Conservation (phyloP, 2,797 vertebrate genomes). For the Acanthurus leucopareius region DNA sequence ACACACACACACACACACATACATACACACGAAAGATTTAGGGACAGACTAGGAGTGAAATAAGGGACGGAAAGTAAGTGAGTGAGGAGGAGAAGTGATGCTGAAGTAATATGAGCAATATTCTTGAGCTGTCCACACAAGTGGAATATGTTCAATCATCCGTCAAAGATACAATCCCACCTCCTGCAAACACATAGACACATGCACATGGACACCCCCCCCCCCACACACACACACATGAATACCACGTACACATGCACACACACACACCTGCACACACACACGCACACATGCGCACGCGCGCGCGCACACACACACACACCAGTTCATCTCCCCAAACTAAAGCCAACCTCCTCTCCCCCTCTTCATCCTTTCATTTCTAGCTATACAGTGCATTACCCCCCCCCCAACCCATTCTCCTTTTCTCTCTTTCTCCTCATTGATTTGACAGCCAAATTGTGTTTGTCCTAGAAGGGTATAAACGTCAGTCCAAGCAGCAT, state of each 20-base stretch:
- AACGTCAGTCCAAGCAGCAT: conserved; percentile 78
- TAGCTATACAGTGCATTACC: conserved; percentile 67
- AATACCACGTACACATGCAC: too few species aligned
- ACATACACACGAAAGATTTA: conserved; percentile 35
- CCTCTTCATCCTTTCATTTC: conserved; percentile 61
- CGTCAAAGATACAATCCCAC: conserved; percentile 66
- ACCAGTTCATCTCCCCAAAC: conserved; percentile 21
- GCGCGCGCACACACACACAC: not conserved
- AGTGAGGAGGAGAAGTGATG: conserved; percentile 68
- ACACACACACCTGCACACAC: not conserved
- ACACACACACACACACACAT: conserved; percentile 36
- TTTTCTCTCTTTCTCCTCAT: conserved; percentile 74
- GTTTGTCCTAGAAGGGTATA: conserved; percentile 84
- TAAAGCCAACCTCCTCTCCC: conserved; percentile 26
- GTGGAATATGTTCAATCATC: conserved; percentile 83
- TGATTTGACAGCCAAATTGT: conserved; percentile 87
- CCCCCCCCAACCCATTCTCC: conserved; percentile 44
- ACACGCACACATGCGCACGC: not conserved
- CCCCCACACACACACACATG: not conserved
- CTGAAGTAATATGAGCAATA: conserved; percentile 83
- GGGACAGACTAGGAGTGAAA: conserved; percentile 43
- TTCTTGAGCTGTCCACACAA: conserved; percentile 79
- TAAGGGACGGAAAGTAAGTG: conserved; percentile 41
- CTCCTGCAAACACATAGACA: conserved; percentile 30
- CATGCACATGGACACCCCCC: conserved; percentile 3